These are phyloP conservation scores for Drosophila anceps DNA, from an alignment of 2,888 invertebrate species.

Conservation along the genomic window DNA sequence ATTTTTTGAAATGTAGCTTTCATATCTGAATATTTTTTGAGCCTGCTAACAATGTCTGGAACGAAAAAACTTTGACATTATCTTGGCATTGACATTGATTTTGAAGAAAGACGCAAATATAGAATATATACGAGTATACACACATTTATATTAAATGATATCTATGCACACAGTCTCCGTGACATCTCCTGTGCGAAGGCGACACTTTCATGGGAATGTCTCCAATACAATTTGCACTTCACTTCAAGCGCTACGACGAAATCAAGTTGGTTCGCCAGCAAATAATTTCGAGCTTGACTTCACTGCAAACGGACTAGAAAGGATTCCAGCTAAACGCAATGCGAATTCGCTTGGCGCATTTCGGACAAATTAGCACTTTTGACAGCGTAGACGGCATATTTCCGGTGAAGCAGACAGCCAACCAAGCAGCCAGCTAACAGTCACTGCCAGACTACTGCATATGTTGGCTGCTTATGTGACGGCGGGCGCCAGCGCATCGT, in stretches of 20 bases:
- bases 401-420: conserved; percentile 44
- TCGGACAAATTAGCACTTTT: conserved; percentile 63
- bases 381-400: conserved; percentile 60
- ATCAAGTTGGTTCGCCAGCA: conserved; percentile 35
- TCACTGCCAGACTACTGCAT: conserved; percentile 21
- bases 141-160: not conserved
- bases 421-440: not conserved
- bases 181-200: not conserved
- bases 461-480: conserved; percentile 32
- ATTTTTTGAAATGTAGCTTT: not conserved
- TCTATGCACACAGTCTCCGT: not conserved
- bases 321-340: conserved; percentile 51
- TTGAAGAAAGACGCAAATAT: conserved; percentile 19
- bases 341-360: conserved; percentile 38
- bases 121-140: not conserved
- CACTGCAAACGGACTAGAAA: conserved; percentile 65
- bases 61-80: not conserved
- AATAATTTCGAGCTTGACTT: conserved; percentile 75
- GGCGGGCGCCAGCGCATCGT: conserved; percentile 67
- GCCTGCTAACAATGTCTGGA: not conserved
- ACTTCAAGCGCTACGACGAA: conserved; percentile 48
- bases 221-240: conserved; percentile 57
- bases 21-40: not conserved
- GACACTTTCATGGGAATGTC: conserved; percentile 34
- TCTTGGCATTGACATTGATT: conserved; percentile 43